phyloP scores from a whole-genome alignment of 2,797 vertebrate species.

The Chaenodraco wilsoni region DNA sequence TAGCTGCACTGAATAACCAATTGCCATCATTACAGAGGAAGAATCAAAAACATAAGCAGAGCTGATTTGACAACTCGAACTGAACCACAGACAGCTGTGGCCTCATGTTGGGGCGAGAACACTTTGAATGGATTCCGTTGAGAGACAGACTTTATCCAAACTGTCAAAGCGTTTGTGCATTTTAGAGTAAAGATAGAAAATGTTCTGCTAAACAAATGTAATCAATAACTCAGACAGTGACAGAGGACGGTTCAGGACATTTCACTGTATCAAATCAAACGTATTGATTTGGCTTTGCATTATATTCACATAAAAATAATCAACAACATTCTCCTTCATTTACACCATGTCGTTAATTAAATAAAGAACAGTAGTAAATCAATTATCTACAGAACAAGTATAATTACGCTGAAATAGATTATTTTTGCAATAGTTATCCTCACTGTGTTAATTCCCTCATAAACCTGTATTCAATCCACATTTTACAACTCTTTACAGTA shows the following conservation, averaged over 20 bases:
- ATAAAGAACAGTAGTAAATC: slow-evolving; percentile 44
- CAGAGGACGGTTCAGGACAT: slow-evolving; percentile 17
- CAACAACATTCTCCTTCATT: slow-evolving; percentile 53
- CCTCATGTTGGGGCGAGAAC: slow-evolving; percentile 6
- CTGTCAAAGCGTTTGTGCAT: slow-evolving; percentile 14
- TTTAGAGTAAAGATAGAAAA: slow-evolving; percentile 37
- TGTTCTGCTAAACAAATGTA: slow-evolving; percentile 32
- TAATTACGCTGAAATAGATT: slow-evolving; percentile 54
- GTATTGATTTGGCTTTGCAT: slow-evolving; percentile 49
- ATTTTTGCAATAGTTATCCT: slow-evolving; percentile 13
- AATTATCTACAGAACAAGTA: slow-evolving; percentile 61
- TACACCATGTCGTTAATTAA: slow-evolving; percentile 51
- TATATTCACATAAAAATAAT: slow-evolving; percentile 49
- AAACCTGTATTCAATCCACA: slow-evolving; percentile 7
- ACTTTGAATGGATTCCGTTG: slow-evolving; percentile 26
- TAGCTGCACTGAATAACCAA: slow-evolving; percentile 9
- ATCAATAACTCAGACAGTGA: slow-evolving; percentile 34
- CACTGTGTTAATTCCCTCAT: slow-evolving; percentile 4
- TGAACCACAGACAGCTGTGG: not conserved
- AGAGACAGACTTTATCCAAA: slow-evolving; percentile 24
- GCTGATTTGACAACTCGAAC: not conserved
- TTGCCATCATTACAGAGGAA: slow-evolving; percentile 4
- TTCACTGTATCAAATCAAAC: slow-evolving; percentile 42
- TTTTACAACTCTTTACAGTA: slow-evolving; percentile 13
- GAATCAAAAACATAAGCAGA: not conserved